These are phyloP conservation scores for Pongo abelii DNA, from an alignment of 2,113 vertebrate genomes.

Conservation along the genomic window DNA sequence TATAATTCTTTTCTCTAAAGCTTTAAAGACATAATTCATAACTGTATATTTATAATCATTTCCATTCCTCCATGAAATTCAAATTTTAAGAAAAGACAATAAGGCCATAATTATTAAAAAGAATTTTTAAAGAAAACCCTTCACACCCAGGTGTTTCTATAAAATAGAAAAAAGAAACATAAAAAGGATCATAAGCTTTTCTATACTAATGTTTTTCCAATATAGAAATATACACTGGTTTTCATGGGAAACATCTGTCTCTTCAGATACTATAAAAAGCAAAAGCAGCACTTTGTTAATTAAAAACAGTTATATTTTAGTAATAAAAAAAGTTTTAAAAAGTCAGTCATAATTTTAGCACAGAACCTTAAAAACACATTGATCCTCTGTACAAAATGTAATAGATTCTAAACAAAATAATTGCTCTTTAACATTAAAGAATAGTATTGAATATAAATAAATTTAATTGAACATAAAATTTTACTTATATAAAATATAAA, in stretches of 20 bases:
- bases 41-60: slow-evolving; percentile 33
- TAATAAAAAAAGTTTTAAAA: background rate
- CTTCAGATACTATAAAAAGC: background rate
- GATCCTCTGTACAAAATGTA: slow-evolving; percentile 3
- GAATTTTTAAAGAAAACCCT: slow-evolving; percentile 29
- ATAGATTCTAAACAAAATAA: background rate
- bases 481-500: background rate
- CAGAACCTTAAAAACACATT: background rate
- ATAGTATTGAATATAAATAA: slow-evolving; percentile 1
- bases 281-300: slow-evolving; percentile 8
- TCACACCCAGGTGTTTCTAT: background rate
- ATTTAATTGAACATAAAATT: background rate
- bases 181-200: background rate
- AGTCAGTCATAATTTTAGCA: background rate
- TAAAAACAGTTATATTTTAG: background rate
- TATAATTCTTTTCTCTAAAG: background rate
- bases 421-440: background rate
- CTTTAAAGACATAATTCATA: slow-evolving; percentile 31
- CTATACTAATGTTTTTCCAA: background rate
- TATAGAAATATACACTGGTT: slow-evolving; percentile 5
- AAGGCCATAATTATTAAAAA: slow-evolving; percentile 8
- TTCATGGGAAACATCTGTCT: slow-evolving; percentile 38
- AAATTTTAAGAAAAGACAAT: slow-evolving; percentile 49
- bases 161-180: background rate
- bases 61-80: slow-evolving; percentile 49